phyloP scores from a whole-genome alignment of 1,140 invertebrate species.

The Neotoxoptera formosana region DNA sequence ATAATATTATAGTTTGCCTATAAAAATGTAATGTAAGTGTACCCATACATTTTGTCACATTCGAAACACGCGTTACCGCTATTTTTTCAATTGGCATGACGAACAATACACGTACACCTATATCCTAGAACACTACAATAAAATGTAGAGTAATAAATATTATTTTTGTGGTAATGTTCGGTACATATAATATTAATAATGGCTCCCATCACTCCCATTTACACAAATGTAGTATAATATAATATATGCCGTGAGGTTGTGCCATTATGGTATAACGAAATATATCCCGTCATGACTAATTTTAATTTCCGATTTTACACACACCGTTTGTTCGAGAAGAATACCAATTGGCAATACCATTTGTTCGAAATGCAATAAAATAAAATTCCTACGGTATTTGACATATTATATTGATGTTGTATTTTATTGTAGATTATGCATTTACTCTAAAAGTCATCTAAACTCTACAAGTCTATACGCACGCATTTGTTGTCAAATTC shows the following conservation, averaged over 20 bases:
- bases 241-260: neutral
- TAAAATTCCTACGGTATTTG: neutral
- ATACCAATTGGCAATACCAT: no score
- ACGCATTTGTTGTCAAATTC: neutral
- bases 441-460: no score
- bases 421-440: neutral
- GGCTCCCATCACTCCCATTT: neutral
- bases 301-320: neutral
- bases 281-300: neutral
- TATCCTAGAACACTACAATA: neutral
- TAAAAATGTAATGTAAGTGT: neutral
- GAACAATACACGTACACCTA: neutral
- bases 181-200: neutral
- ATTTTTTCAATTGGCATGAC: slow-evolving; percentile 3
- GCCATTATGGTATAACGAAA: neutral
- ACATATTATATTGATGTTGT: neutral
- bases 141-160: neutral
- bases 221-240: neutral
- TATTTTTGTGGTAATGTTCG: neutral
- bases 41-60: neutral
- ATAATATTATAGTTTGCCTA: neutral
- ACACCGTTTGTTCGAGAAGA: neutral
- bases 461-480: neutral
- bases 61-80: neutral
- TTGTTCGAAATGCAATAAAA: neutral